These are phyloP conservation scores for Eospalax fontanierii DNA, from an alignment of 2,797 vertebrate species.

Conservation along the genomic window DNA sequence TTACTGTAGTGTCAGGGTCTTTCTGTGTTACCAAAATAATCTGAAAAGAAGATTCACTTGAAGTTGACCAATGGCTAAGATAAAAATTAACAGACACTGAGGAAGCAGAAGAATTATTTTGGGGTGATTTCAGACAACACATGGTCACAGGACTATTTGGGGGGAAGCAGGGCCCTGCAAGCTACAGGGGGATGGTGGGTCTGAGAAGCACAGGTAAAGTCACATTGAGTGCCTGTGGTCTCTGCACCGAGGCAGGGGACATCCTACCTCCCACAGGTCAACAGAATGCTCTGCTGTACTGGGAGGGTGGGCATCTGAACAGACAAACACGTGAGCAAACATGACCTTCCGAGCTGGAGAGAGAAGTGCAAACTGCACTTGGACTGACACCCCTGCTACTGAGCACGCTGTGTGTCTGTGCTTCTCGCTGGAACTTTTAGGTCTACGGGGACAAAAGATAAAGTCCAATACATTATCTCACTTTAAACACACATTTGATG, in stretches of 20 bases:
- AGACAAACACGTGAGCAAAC: neutral
- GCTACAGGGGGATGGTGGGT: neutral
- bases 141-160: neutral
- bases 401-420: neutral
- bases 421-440: neutral
- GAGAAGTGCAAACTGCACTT: neutral
- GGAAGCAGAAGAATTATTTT: neutral
- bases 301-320: neutral
- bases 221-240: too few species aligned
- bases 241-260: neutral
- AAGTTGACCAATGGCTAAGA: neutral
- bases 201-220: neutral
- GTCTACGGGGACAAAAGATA: neutral
- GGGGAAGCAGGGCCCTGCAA: neutral
- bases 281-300: neutral
- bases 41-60: conserved; percentile 29
- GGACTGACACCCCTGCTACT: too few species aligned
- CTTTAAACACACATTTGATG: neutral
- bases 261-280: neutral
- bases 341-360: neutral
- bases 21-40: neutral
- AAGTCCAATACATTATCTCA: conserved; percentile 20
- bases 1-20: neutral
- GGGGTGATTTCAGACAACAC: neutral
- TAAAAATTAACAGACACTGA: neutral